Conservation (phyloP, 1,140 invertebrate species). For the Polypedilum pembai region DNA sequence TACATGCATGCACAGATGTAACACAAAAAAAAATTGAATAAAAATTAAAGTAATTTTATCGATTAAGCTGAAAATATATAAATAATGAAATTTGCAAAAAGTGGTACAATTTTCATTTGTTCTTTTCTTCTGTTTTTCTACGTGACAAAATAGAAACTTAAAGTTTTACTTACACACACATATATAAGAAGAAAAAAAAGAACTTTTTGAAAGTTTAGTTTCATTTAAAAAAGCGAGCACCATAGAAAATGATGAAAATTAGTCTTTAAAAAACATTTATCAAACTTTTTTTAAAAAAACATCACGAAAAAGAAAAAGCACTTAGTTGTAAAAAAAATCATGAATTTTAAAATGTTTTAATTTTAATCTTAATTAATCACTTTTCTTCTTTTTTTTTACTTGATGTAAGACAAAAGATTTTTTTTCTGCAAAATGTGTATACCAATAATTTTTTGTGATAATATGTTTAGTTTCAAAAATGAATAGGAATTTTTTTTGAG, state of each 20-base stretch:
- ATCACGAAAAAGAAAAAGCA: neutral
- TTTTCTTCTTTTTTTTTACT: neutral
- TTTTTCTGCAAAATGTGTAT: slow-evolving; percentile 9
- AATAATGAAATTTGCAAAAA: neutral
- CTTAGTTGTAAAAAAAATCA: slow-evolving; percentile 4
- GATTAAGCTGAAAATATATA: neutral
- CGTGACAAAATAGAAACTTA: neutral
- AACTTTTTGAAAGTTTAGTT: no score
- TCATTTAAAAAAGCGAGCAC: no score
- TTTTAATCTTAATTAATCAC: no score
- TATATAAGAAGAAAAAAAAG: no score
- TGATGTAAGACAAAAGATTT: slow-evolving; percentile 3
- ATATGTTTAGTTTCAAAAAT: slow-evolving; percentile 21
- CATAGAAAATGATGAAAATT: no score
- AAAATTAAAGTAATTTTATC: neutral
- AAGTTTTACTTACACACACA: neutral
- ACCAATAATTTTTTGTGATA: slow-evolving; percentile 28
- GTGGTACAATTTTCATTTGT: neutral
- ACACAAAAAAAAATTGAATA: neutral
- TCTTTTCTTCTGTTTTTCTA: neutral
- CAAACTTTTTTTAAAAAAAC: no score
- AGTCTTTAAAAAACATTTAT: no score
- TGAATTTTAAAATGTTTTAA: neutral
- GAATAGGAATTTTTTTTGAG: neutral
- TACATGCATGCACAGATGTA: slow-evolving; percentile 9